Evolutionary conservation across 2,888 invertebrate species (phyloP).

Genomic region (Liodrosophila aerea): DNA sequence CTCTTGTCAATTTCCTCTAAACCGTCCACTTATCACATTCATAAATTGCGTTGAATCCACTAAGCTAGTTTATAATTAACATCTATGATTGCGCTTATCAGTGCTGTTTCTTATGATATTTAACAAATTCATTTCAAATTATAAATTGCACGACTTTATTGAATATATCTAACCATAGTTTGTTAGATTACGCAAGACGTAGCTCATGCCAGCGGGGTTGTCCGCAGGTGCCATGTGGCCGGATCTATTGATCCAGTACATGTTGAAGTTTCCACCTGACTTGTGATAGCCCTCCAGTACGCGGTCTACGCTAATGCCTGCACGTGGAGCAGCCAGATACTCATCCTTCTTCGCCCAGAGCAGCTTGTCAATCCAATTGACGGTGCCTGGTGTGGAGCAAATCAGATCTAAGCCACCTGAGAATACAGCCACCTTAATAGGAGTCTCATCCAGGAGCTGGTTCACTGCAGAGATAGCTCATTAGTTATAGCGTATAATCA

Average conservation of each 20-base stretch:
- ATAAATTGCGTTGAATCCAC: conserved; percentile 32
- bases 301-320: conserved; percentile 85
- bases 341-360: conserved; percentile 85
- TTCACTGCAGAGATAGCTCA: conserved; percentile 84
- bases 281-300: conserved; percentile 89
- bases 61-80: conserved; percentile 24
- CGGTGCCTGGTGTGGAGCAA: conserved; percentile 90
- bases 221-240: conserved; percentile 85
- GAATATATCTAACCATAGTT: conserved; percentile 58
- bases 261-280: conserved; percentile 82
- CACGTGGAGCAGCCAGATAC: conserved; percentile 85
- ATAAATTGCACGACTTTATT: not conserved
- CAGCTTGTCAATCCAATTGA: conserved; percentile 89
- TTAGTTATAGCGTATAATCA: not conserved
- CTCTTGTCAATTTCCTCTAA: conserved; percentile 23
- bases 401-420: conserved; percentile 93
- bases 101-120: not conserved
- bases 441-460: conserved; percentile 86
- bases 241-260: conserved; percentile 82
- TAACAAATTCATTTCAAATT: not conserved
- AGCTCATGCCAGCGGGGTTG: conserved; percentile 87
- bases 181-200: conserved; percentile 84
- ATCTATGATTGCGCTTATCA: conserved; percentile 16
- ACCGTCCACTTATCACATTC: conserved; percentile 26
- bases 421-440: conserved; percentile 87